These are phyloP conservation scores for Lethenteron reissneri DNA, from an alignment of 2,113 vertebrate genomes.

Conservation along the genomic window DNA sequence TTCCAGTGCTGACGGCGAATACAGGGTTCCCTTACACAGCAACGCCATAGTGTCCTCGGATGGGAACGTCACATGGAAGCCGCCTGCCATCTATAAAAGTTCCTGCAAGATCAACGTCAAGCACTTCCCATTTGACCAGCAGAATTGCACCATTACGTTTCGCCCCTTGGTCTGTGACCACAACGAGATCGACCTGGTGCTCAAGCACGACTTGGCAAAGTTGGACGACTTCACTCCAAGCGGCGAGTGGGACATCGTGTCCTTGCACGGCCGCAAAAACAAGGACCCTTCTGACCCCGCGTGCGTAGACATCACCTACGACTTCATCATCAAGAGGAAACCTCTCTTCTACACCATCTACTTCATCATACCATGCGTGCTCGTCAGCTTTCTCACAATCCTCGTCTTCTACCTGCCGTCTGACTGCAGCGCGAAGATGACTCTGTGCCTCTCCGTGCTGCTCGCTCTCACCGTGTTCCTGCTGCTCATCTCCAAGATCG, in stretches of 20 bases:
- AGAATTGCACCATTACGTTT: constrained; percentile 89
- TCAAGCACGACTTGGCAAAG: constrained; percentile 41
- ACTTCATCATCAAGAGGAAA: constrained; percentile 80
- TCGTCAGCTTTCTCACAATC: constrained; percentile 83
- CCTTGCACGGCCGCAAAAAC: constrained; percentile 58
- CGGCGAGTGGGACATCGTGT: constrained; percentile 87
- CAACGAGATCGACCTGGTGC: constrained; percentile 75
- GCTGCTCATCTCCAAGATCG: constrained; percentile 89
- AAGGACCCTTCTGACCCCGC: constrained; percentile 49
- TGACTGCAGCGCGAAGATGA: constrained; percentile 93
- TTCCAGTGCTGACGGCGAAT: constrained; percentile 65
- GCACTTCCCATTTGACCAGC: constrained; percentile 88
- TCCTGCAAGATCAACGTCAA: constrained; percentile 93
- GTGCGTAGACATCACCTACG: constrained; percentile 77
- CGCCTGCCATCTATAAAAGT: constrained; percentile 89
- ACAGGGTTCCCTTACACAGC: constrained; percentile 73
- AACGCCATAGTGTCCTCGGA: constrained; percentile 55
- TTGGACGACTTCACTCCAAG: constrained; percentile 93
- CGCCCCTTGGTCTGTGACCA: constrained; percentile 91
- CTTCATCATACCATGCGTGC: constrained; percentile 73
- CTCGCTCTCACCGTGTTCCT: constrained; percentile 85
- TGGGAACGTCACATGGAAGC: constrained; percentile 60
- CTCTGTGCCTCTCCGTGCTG: constrained; percentile 79
- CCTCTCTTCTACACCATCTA: constrained; percentile 96
- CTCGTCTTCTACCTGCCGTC: constrained; percentile 89